Evolutionary conservation across 2,888 invertebrate species (phyloP), one percentile per base, ranked within the genome.

Genomic region (Acleris literana): DNA sequence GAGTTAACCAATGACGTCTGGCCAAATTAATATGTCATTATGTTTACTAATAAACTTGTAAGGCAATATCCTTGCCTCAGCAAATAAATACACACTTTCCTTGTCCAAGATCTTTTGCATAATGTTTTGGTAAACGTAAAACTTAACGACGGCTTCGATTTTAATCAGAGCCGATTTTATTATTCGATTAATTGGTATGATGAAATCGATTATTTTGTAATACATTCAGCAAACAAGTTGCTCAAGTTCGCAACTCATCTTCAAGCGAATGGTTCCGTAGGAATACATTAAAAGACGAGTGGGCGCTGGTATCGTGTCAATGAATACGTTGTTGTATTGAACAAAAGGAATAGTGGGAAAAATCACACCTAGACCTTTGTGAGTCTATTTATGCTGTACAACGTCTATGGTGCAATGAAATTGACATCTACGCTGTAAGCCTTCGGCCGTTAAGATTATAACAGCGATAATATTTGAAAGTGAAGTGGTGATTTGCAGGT

Each of bases 201-300:
- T 16, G 60, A 65, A 61, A 65, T 46, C 49, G 39, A 22, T 18
- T n/a, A 54, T 65, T 60, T 61, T 56, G 60, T 56, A 60, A 65
- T 65, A 51, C 33, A 60, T 64, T 55, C 29, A 18, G 49, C 60
- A 65, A 55, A 60, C 54, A 46, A 25, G 53, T 16, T 52, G 5
- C 44, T 22, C 29, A 58, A 22, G 58, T 17, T 22, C 22, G 44
- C 22, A 11, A 13, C 43, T 2, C 46, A 17, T 46, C 18, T 20
- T 11, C 3, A 6, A 25, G 46, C 25, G 22, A 43, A 43, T 43
- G 55, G 46, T 13, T 46, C n/a, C 46, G 57, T 46, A 13, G 17
- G 17, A 20, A 49, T 16, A 46, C 17, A 46, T n/a, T 7, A 6
- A 17, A 16, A 46, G 46, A 17, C 39, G 13, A 11, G 39, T 1